A percentile compares a stretch with the other conserved stretches of the same genome.
Evolutionary conservation across 1,140 invertebrate genomes (phyloP).

Genomic region (Cyphomyrmex costatus): DNA sequence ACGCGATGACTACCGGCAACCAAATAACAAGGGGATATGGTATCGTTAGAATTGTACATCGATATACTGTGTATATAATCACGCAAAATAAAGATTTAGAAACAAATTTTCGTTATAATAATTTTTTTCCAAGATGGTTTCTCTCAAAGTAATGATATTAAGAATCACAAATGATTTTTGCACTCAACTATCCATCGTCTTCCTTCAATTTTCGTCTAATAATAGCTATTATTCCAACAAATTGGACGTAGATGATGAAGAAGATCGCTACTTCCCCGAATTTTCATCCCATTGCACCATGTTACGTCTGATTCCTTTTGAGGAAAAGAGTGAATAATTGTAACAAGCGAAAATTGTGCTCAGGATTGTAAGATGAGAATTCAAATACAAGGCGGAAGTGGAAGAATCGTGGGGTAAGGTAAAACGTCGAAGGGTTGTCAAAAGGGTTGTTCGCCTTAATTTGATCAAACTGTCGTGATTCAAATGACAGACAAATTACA

Average conservation of each 20-base stretch:
- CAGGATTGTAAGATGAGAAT: constrained; percentile 73
- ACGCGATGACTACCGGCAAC: neutral
- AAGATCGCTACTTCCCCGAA: constrained; percentile 14
- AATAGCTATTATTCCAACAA: constrained; percentile 75
- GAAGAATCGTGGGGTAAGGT: constrained; percentile 27
- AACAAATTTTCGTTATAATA: neutral
- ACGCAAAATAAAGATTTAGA: neutral
- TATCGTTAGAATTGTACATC: neutral
- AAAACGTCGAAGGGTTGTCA: constrained; percentile 12
- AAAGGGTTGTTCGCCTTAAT: constrained; percentile 52
- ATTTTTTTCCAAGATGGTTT: neutral
- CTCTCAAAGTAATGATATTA: neutral
- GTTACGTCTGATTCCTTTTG: constrained; percentile 54
- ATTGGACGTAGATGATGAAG: constrained; percentile 72
- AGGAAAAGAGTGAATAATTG: constrained; percentile 81
- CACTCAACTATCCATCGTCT: neutral
- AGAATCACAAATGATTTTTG: neutral
- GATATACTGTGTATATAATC: neutral
- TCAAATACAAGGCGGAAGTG: constrained; percentile 67
- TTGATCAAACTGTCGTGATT: constrained; percentile 55
- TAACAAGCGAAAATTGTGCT: constrained; percentile 78
- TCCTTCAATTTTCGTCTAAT: constrained; percentile 21
- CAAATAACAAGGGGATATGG: neutral
- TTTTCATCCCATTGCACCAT: constrained; percentile 13
- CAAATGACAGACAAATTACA: constrained; percentile 51